A percentile compares a stretch with the other conserved stretches of the same genome.
Conservation (phyloP, 2,797 vertebrate genomes). For the Phoxinus dragarum region DNA sequence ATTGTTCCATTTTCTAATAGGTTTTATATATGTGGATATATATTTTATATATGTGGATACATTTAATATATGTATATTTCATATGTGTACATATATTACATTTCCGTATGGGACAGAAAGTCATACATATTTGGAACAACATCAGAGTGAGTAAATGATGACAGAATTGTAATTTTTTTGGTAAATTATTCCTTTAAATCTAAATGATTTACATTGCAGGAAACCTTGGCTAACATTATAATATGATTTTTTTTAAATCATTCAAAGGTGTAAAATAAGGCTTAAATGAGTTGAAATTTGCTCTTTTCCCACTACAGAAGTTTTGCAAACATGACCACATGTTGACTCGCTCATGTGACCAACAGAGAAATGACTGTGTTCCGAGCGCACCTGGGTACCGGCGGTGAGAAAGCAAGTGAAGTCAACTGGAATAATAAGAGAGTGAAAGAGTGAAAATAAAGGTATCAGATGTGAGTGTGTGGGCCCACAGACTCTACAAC, state of each 20-base stretch:
- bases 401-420: slow-evolving; percentile 15
- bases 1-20: too few relatives aligned
- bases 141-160: neutral
- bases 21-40: too few relatives aligned
- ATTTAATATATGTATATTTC: too few relatives aligned
- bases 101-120: neutral
- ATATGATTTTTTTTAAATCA: neutral
- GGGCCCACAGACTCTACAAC: slow-evolving; percentile 4
- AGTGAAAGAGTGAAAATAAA: slow-evolving; percentile 1
- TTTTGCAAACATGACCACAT: slow-evolving; percentile 31
- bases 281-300: too few relatives aligned
- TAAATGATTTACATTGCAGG: neutral
- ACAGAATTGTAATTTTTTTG: neutral
- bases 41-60: too few relatives aligned
- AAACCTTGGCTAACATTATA: neutral
- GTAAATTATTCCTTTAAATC: neutral
- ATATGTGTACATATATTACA: too few relatives aligned
- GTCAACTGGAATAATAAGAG: slow-evolving; percentile 34
- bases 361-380: slow-evolving; percentile 23
- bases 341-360: neutral
- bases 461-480: slow-evolving; percentile 30
- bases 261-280: neutral
- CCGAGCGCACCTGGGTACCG: slow-evolving; percentile 39
- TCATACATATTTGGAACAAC: neutral
- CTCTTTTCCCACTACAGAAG: neutral